A percentile compares a stretch with the other conserved stretches of the same genome.
Conservation (phyloP, 2,113 vertebrate genomes). For the Tricholaema leucomelas region DNA sequence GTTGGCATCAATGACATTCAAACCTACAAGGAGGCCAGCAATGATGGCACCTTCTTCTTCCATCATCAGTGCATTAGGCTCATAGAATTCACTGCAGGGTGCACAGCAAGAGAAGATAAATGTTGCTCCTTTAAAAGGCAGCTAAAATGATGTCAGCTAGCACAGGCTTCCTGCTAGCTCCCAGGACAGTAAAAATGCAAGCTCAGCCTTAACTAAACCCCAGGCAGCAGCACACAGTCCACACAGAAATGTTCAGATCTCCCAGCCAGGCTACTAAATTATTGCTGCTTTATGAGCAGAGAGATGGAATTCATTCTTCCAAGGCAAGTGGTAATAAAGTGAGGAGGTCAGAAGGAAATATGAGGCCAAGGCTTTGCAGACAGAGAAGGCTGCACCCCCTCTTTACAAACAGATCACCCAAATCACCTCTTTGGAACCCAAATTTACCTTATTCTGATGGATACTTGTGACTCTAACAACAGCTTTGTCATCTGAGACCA, state of each 20-base stretch:
- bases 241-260: accelerated
- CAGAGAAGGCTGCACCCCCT: not conserved
- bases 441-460: not conserved
- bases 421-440: not conserved
- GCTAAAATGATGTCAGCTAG: not conserved
- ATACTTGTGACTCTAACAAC: not conserved
- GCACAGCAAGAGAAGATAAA: not conserved
- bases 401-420: not conserved
- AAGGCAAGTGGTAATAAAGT: not conserved
- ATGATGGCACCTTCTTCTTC: slow-evolving; percentile 98
- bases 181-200: accelerated
- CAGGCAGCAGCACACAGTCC: not conserved
- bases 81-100: slow-evolving; percentile 92
- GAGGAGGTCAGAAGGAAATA: not conserved
- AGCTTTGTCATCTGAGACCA: not conserved
- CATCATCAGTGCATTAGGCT: slow-evolving; percentile 97
- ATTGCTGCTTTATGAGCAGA: not conserved
- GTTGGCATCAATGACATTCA: slow-evolving; percentile 98
- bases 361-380: not conserved
- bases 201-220: not conserved
- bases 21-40: slow-evolving; percentile 92
- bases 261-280: not conserved
- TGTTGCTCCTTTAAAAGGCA: not conserved
- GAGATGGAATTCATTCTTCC: not conserved
- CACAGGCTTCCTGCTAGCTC: not conserved